A percentile compares a stretch with the other conserved stretches of the same genome.
These are phyloP conservation scores for Protodeltote pygarga DNA, from an alignment of 2,888 invertebrate genomes.

Conservation along the genomic window DNA sequence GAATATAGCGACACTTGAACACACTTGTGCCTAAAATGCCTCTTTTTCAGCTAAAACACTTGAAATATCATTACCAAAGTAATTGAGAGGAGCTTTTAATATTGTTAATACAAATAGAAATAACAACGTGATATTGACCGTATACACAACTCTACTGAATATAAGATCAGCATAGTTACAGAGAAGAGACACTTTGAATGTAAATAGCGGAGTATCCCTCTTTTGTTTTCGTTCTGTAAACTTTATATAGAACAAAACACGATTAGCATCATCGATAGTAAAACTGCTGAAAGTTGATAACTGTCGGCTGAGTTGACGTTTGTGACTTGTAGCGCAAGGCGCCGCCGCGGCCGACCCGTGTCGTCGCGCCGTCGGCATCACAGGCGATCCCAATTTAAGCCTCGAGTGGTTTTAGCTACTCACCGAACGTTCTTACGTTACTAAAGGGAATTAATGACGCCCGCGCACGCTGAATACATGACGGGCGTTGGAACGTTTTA, in stretches of 20 bases:
- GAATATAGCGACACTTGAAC: slow-evolving; percentile 13
- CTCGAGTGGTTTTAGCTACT: slow-evolving; percentile 76
- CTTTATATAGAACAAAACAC: slow-evolving; percentile 24
- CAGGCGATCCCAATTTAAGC: slow-evolving; percentile 77
- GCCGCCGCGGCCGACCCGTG: slow-evolving; percentile 10
- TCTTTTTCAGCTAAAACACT: slow-evolving; percentile 9
- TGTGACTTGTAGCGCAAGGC: slow-evolving; percentile 34
- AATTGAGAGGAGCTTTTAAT: slow-evolving; percentile 30
- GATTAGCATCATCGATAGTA: slow-evolving; percentile 35
- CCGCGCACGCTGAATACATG: slow-evolving; percentile 71
- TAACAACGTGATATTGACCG: slow-evolving; percentile 14
- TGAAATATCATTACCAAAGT: slow-evolving; percentile 22
- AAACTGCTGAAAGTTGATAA: slow-evolving; percentile 52
- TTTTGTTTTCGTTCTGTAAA: slow-evolving; percentile 26
- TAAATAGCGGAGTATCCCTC: slow-evolving; percentile 13
- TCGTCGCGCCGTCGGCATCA: slow-evolving; percentile 48
- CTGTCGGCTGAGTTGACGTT: slow-evolving; percentile 57
- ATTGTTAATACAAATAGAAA: slow-evolving; percentile 17
- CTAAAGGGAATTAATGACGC: slow-evolving; percentile 80
- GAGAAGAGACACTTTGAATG: slow-evolving; percentile 13
- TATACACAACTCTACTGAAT: slow-evolving; percentile 23
- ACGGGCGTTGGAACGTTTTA: slow-evolving; percentile 68
- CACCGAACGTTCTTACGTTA: slow-evolving; percentile 65
- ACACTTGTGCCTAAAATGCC: slow-evolving; percentile 13
- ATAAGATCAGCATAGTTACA: slow-evolving; percentile 16